Evolutionary conservation across 1,140 invertebrate genomes (phyloP).

Genomic region (Maconellicoccus hirsutus): DNA sequence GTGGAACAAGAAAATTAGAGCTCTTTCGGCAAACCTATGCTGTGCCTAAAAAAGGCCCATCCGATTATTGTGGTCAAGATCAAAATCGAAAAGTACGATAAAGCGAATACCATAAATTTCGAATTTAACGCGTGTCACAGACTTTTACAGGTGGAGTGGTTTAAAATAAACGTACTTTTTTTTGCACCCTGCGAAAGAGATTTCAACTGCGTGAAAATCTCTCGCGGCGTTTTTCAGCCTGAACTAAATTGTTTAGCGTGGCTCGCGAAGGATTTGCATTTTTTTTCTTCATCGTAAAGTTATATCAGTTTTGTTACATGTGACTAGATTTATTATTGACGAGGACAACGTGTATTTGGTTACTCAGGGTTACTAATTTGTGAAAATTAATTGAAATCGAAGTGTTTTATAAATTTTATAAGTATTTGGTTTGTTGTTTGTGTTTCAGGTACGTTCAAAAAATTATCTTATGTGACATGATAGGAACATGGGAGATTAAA

Average conservation of each 20-base stretch:
- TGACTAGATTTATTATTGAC: background rate
- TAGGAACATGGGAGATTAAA: too few species aligned
- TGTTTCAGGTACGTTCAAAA: too few species aligned
- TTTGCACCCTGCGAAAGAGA: background rate
- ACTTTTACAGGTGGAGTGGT: background rate
- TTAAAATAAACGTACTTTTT: slow-evolving; percentile 6
- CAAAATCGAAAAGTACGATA: background rate
- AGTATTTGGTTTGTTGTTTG: too few species aligned
- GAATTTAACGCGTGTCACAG: background rate
- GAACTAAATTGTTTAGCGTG: background rate
- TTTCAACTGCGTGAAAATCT: background rate
- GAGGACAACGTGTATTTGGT: too few species aligned
- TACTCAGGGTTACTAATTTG: too few species aligned
- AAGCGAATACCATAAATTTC: background rate
- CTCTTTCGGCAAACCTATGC: background rate
- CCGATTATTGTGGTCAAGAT: background rate
- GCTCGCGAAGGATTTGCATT: background rate
- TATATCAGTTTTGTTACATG: background rate
- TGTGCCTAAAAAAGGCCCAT: background rate
- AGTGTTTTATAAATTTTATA: too few species aligned
- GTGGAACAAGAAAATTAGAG: background rate
- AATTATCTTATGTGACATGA: too few species aligned
- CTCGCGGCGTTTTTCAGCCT: background rate
- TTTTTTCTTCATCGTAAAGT: background rate
- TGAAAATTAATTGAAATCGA: too few species aligned